A percentile compares a stretch with the other conserved stretches of the same genome.
Evolutionary conservation across 2,888 invertebrate species (phyloP).

Genomic region (Protodeltote pygarga): DNA sequence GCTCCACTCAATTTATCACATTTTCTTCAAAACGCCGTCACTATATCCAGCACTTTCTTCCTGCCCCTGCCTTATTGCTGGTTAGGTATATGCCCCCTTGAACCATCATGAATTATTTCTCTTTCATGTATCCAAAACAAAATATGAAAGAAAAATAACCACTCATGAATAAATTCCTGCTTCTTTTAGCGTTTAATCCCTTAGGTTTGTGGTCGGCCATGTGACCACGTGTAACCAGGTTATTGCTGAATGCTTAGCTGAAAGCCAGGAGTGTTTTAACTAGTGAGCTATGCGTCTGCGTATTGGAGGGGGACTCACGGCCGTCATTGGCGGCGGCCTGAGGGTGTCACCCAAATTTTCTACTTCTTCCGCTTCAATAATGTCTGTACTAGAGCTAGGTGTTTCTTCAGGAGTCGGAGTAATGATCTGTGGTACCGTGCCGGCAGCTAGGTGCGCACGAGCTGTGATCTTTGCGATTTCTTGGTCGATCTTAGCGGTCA

Average conservation of each 20-base stretch:
- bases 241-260: conserved; percentile 18
- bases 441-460: conserved; percentile 44
- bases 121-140: too few species aligned
- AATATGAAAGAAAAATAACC: conserved; percentile 22
- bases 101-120: too few species aligned
- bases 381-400: conserved; percentile 19
- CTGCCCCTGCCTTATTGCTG: too few species aligned
- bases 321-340: conserved; percentile 60
- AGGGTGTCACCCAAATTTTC: conserved; percentile 51
- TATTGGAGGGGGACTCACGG: conserved; percentile 71
- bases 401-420: conserved; percentile 56
- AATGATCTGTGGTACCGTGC: conserved; percentile 55
- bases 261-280: conserved; percentile 34
- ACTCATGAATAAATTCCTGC: conserved; percentile 12
- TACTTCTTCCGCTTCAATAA: conserved; percentile 20
- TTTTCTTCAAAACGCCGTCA: not conserved
- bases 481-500: conserved; percentile 73
- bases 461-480: conserved; percentile 76
- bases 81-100: too few species aligned
- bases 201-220: not conserved
- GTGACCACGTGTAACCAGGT: not conserved
- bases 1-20: conserved; percentile 1
- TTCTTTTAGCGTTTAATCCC: too few species aligned
- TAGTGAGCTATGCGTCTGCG: conserved; percentile 59
- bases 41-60: too few species aligned